Evolutionary conservation across 2,888 invertebrate genomes (phyloP), one percentile per base, ranked within the genome.

Genomic region (Drosophila nigricruria): DNA sequence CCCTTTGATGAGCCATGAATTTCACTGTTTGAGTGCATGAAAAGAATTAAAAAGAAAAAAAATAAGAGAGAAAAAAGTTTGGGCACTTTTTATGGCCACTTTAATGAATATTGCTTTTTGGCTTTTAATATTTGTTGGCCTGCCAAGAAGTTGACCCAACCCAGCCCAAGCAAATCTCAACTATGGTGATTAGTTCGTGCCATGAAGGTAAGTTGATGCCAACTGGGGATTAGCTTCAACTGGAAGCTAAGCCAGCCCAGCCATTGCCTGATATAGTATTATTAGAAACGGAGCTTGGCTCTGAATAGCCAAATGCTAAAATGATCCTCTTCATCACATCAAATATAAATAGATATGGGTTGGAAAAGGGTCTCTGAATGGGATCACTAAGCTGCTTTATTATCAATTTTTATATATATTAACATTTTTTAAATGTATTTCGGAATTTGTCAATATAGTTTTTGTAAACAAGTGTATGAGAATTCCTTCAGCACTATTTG

Each of bases 81-180:
- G 65, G 70, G 70, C 68, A 67, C 77, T 70, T 77, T 88, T 88
- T 81, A 86, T 84, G 49, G 70, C 66, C 53, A 47, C 68, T 88
- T 89, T 86, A 89, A 89, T 88, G 87, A 86, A 88, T 88, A 86
- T 88, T 86, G 70, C 82, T 76, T 85, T 86, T 88, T 69, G 74
- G 78, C 79, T 83, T 80, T 82, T 82, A 74, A 88, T 87, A 84
- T 83, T 78, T 72, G 59, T 72, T 63, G 71, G 70, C 66, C 42
- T 57, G 68, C 61, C 54, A 64, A 58, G 60, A 30, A 60, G 60
- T 34, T 45, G 38, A 18, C 23, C 43, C 43, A 23, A 6, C 14
- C 42, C 12, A 20, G 5, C 52, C 54, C 43, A n/a, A 43, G 40
- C 73, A 65, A 77, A 74, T 77, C 70, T 62, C 50, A 30, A 32